Evolutionary conservation across 92 coral and sea anemone species (phyloP).

Genomic region (Porites rus): DNA sequence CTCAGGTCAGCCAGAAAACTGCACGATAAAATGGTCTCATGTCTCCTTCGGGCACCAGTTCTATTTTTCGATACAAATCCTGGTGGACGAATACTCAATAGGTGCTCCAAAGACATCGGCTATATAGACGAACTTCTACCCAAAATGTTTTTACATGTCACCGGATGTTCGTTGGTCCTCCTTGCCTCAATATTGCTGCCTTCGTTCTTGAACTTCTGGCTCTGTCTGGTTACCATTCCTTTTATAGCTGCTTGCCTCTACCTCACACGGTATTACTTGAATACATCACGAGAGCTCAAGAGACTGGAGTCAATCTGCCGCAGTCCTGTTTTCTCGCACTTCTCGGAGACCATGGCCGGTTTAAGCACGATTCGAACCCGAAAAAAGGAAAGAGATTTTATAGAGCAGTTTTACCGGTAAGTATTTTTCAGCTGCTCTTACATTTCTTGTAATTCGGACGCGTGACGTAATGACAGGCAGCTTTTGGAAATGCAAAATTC

Average conservation of each 20-base stretch:
- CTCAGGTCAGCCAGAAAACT: slow-evolving; percentile 48
- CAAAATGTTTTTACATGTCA: too few species aligned
- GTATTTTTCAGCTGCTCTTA: background rate
- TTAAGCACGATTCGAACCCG: slow-evolving; percentile 54
- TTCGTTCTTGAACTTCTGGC: slow-evolving; percentile 25
- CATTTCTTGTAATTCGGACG: too few species aligned
- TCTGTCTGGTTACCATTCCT: slow-evolving; percentile 6
- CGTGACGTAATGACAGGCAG: too few species aligned
- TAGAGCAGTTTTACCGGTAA: slow-evolving; percentile 29
- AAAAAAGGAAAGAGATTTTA: slow-evolving; percentile 21
- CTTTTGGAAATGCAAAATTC: too few species aligned
- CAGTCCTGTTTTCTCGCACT: too few species aligned
- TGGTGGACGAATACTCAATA: slow-evolving; percentile 54
- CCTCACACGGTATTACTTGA: slow-evolving; percentile 58
- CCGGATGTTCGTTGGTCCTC: too few species aligned
- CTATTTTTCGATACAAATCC: slow-evolving; percentile 62
- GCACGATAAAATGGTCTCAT: slow-evolving; percentile 36
- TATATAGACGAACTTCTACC: slow-evolving; percentile 48
- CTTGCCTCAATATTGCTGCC: background rate
- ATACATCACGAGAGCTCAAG: slow-evolving; percentile 70
- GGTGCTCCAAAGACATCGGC: slow-evolving; percentile 62
- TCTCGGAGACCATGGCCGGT: slow-evolving; percentile 38
- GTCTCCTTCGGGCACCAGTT: slow-evolving; percentile 27
- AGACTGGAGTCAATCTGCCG: too few species aligned
- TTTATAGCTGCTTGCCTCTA: background rate